Evolutionary conservation across 2,888 invertebrate species (phyloP), one percentile per base, ranked within the genome.

Genomic region (Drosophila trichaetosa): DNA sequence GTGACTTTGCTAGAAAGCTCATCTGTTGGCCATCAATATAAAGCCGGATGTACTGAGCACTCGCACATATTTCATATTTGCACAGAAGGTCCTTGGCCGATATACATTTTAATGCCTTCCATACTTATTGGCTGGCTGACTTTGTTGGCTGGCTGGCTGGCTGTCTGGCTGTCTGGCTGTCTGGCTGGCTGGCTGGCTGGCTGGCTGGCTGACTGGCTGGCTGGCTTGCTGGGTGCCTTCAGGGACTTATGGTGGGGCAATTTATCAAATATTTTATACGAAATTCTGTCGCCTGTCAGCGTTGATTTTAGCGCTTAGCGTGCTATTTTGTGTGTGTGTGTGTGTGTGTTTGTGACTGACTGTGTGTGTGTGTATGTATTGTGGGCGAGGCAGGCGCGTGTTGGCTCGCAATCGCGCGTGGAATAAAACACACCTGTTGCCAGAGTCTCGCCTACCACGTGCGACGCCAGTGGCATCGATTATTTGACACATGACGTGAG

Each of bases 341-440:
- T 16, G 40, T 53, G 36, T 27, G 27, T 27, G 24, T 24, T 24
- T 24, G 24, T 24, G 24, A 24, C 24, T 24, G 38, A 33, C 33
- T 33, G 4, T 38, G 49, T 33, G 64, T 31, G 34, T 24, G 36
- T n/a, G 46, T 21, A 2, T 5, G 34, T 18, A 4, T 11, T 31
- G 76, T 49, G 48, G 51, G 61, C 46, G 42, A 54, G 48, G 42
- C 46, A 56, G 74, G 59, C 61, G 77, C 56, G 67, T 68, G 69
- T 52, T 69, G 57, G 69, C 57, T 70, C 60, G 52, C 65, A 71
- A 64, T 67, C 80, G 67, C n/a, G 76, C 68, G 74, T 60, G 58
- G 68, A 46, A 87, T 89, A 84, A 87, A 87, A 60, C 89, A 80
- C 89, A 86, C 85, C 89, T 86, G 85, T 86, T 86, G 89, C 84